Evolutionary conservation across 1,140 invertebrate species (phyloP).

Genomic region (Megalopta genalis): DNA sequence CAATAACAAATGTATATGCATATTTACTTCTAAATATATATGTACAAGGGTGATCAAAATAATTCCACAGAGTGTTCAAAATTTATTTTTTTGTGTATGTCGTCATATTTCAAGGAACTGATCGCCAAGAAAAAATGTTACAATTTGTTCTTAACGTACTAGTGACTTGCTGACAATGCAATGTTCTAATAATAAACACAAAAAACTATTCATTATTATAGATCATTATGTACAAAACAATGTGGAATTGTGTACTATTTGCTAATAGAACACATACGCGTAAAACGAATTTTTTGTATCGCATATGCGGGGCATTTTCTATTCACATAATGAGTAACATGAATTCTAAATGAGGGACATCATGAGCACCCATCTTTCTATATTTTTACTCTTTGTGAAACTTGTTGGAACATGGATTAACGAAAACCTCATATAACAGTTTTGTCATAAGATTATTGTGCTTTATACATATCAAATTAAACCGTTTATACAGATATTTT

Average conservation of each 20-base stretch:
- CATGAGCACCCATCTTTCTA: slow-evolving; percentile 41
- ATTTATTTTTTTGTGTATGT: slow-evolving; percentile 35
- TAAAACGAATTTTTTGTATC: slow-evolving; percentile 20
- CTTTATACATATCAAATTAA: slow-evolving; percentile 15
- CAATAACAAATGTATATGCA: too few relatives aligned
- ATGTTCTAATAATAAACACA: slow-evolving; percentile 44
- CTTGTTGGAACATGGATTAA: slow-evolving; percentile 7
- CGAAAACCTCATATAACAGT: slow-evolving; percentile 9
- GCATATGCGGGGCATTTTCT: slow-evolving; percentile 23
- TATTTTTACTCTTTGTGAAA: background rate
- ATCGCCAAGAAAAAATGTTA: slow-evolving; percentile 25
- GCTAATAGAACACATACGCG: slow-evolving; percentile 13
- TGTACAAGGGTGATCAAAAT: background rate
- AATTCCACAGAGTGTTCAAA: background rate
- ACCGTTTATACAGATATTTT: slow-evolving; percentile 27
- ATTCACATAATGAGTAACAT: slow-evolving; percentile 24
- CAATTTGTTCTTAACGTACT: slow-evolving; percentile 12
- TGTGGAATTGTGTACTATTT: slow-evolving; percentile 37
- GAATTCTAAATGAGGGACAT: slow-evolving; percentile 28
- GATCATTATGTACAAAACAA: slow-evolving; percentile 51
- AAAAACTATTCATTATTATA: slow-evolving; percentile 39
- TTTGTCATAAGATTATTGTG: slow-evolving; percentile 29
- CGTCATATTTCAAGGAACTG: slow-evolving; percentile 10
- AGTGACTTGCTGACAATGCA: slow-evolving; percentile 19
- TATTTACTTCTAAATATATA: too few relatives aligned